A percentile compares a stretch with the other conserved stretches of the same genome.
These are phyloP conservation scores for Pangasius larnaudii DNA, from an alignment of 2,797 vertebrate species.

Conservation along the genomic window DNA sequence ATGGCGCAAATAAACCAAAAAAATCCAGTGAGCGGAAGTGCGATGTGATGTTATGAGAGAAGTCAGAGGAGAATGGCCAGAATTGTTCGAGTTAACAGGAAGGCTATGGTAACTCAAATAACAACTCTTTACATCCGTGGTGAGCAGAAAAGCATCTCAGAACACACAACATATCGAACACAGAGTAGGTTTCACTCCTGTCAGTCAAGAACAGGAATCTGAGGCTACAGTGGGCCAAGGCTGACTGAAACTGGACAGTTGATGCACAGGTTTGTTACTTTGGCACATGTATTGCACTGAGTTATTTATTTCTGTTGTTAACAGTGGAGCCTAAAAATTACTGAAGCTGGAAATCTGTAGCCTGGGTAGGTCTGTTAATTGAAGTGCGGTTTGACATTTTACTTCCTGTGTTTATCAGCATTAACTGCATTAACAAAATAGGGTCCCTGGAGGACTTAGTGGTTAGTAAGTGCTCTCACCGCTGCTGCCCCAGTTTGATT, in stretches of 20 bases:
- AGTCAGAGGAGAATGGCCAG: background rate
- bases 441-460: background rate
- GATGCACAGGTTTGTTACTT: background rate
- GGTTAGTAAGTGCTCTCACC: no score
- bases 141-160: background rate
- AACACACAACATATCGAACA: background rate
- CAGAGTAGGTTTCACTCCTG: background rate
- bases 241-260: background rate
- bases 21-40: background rate
- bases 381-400: background rate
- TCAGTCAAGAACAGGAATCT: background rate
- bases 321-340: background rate
- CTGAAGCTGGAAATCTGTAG: background rate
- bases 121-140: background rate
- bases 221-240: background rate
- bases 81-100: background rate
- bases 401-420: background rate
- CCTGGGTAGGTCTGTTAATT: background rate
- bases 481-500: no score
- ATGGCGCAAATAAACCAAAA: background rate
- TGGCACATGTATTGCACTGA: no score
- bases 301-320: background rate
- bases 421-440: background rate
- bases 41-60: background rate
- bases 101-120: background rate